Conservation (phyloP, 35 echinoderm and acorn worm genomes). For the Apostichopus parvimensis region DNA sequence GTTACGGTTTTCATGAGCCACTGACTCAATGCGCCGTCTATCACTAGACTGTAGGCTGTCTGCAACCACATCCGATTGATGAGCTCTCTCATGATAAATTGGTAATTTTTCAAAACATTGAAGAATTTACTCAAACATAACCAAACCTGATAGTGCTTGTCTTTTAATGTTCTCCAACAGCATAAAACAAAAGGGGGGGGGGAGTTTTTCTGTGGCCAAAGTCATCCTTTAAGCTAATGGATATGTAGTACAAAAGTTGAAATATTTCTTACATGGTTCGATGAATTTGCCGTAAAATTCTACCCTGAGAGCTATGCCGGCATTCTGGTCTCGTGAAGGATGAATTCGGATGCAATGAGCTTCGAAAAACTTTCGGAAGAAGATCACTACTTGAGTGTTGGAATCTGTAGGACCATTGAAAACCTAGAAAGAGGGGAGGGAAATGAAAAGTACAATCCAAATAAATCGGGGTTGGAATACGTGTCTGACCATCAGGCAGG, state of each 20-base stretch:
- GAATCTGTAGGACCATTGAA: background rate
- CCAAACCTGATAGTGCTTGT: background rate
- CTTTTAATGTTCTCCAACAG: background rate
- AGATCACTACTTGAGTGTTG: background rate
- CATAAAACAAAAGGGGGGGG: too few relatives aligned
- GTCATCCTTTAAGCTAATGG: too few relatives aligned
- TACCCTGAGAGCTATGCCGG: background rate
- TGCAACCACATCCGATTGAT: too few relatives aligned
- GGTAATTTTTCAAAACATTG: background rate
- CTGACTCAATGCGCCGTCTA: too few relatives aligned
- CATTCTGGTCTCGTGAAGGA: background rate
- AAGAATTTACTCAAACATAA: background rate
- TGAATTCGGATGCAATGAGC: conserved; percentile 1
- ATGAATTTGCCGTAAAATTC: conserved; percentile 14
- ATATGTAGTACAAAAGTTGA: background rate
- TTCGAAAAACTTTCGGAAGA: background rate
- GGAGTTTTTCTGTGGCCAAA: too few relatives aligned
- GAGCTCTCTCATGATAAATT: too few relatives aligned
- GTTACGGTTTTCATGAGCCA: too few relatives aligned
- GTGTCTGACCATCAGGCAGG: too few relatives aligned
- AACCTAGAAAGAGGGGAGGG: background rate
- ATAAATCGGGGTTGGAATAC: too few relatives aligned
- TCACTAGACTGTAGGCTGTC: too few relatives aligned
- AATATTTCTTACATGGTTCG: background rate
- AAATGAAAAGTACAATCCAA: too few relatives aligned